Percentiles rank a stretch among this genome's conserved stretches.
phyloP scores from a whole-genome alignment of 2,797 vertebrate species.

The Melanotaenia maccullochi region DNA sequence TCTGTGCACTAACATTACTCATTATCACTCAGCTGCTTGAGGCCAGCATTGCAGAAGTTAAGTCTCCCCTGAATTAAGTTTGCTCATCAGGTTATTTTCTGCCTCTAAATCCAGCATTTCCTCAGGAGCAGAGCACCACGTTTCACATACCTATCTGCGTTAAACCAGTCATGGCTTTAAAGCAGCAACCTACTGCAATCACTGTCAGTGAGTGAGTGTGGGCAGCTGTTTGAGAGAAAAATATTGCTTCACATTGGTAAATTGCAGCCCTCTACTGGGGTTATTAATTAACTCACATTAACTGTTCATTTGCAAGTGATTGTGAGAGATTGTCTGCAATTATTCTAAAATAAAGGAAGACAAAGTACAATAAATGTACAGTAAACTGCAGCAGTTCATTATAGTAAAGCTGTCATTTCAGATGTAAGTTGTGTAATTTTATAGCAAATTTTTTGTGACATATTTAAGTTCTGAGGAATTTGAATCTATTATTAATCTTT shows the following conservation, averaged over 20 bases:
- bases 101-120: not conserved
- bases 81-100: constrained; percentile 22
- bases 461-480: too few relatives aligned
- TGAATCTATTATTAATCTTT: too few relatives aligned
- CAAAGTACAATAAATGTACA: not conserved
- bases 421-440: not conserved
- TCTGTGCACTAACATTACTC: not conserved
- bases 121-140: constrained; percentile 4
- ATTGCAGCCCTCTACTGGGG: constrained; percentile 5
- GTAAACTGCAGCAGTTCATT: not conserved
- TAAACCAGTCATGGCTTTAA: constrained; percentile 11
- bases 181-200: not conserved
- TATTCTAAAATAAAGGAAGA: not conserved
- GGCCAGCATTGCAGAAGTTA: not conserved
- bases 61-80: constrained; percentile 8
- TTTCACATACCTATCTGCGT: constrained; percentile 1
- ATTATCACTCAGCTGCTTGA: not conserved
- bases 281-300: not conserved
- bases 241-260: not conserved
- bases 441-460: not conserved
- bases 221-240: constrained; percentile 15
- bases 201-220: constrained; percentile 5
- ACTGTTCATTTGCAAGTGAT: not conserved
- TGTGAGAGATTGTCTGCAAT: not conserved
- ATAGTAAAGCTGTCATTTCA: not conserved